These are phyloP conservation scores for Ahaetulla prasina DNA, from an alignment of 2,113 vertebrate species.

Conservation along the genomic window DNA sequence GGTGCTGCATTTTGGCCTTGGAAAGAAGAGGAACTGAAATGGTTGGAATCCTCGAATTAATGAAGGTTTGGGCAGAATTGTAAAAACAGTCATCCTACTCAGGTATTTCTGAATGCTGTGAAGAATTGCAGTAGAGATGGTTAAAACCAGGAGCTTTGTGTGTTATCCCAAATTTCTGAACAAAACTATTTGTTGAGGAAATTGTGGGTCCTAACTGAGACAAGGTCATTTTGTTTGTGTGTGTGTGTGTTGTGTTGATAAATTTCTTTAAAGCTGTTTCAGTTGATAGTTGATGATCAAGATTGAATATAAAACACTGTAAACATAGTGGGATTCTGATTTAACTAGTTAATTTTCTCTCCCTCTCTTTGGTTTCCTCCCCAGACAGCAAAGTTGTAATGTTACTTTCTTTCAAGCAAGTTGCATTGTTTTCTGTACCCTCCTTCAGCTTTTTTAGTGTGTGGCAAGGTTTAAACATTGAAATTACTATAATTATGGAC, in stretches of 20 bases:
- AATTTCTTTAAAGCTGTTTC: neutral
- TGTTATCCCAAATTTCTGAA: neutral
- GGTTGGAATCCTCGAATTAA: neutral
- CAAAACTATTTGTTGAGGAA: neutral
- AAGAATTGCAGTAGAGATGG: neutral
- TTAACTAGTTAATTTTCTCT: neutral
- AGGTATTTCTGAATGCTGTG: neutral
- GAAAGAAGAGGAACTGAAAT: neutral
- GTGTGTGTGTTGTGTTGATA: neutral
- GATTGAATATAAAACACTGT: neutral
- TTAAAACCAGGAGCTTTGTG: neutral
- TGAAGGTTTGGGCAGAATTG: neutral
- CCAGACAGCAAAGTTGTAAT: neutral
- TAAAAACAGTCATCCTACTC: neutral
- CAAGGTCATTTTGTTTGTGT: neutral
- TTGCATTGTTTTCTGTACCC: neutral
- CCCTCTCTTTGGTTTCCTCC: neutral
- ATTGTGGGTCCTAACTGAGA: neutral
- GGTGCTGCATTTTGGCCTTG: neutral
- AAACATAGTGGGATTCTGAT: neutral
- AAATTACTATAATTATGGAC: slow-evolving; percentile 28
- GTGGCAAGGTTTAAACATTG: neutral
- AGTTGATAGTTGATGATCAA: neutral
- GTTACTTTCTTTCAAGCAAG: slow-evolving; percentile 7
- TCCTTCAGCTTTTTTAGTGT: neutral